These are phyloP conservation scores for Polyommatus iphigenia DNA, from an alignment of 2,888 invertebrate genomes.

Conservation along the genomic window DNA sequence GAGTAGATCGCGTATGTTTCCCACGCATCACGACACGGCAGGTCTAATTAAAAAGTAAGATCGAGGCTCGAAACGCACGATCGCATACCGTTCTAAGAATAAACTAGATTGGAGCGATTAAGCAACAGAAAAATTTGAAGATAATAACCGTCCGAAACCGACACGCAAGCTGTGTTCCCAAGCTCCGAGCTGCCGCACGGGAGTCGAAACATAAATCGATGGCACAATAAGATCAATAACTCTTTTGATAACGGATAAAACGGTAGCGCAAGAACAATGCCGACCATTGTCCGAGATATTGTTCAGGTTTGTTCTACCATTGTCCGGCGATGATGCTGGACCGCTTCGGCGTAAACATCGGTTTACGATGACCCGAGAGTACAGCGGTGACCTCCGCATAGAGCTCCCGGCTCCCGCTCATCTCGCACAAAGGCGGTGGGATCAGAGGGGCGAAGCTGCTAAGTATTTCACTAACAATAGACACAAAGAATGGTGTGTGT, in stretches of 20 bases:
- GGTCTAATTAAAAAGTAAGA: conserved; percentile 30
- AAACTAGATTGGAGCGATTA: conserved; percentile 32
- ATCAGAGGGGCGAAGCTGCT: conserved; percentile 75
- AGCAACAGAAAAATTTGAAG: conserved; percentile 39
- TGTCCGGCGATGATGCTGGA: conserved; percentile 57
- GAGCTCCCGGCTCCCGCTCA: conserved; percentile 46
- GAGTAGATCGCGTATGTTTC: conserved; percentile 12
- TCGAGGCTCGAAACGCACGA: conserved; percentile 32
- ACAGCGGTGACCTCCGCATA: conserved; percentile 65
- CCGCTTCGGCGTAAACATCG: conserved; percentile 50
- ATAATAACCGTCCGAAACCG: conserved; percentile 41
- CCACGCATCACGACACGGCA: conserved; percentile 15
- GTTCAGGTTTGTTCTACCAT: conserved; percentile 54
- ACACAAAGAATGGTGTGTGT: conserved; percentile 75
- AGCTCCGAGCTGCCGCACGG: conserved; percentile 57
- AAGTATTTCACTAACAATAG: conserved; percentile 74
- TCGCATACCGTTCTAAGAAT: conserved; percentile 35
- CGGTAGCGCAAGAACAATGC: conserved; percentile 71
- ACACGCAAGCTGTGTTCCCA: conserved; percentile 59
- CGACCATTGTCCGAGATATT: conserved; percentile 58
- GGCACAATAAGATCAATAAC: conserved; percentile 74
- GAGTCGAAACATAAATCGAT: conserved; percentile 68
- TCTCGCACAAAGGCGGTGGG: conserved; percentile 64
- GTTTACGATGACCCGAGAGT: conserved; percentile 69
- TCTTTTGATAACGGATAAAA: conserved; percentile 68